These are phyloP conservation scores for Trichomycterus rosablanca DNA, from an alignment of 2,113 vertebrate species.

Conservation along the genomic window DNA sequence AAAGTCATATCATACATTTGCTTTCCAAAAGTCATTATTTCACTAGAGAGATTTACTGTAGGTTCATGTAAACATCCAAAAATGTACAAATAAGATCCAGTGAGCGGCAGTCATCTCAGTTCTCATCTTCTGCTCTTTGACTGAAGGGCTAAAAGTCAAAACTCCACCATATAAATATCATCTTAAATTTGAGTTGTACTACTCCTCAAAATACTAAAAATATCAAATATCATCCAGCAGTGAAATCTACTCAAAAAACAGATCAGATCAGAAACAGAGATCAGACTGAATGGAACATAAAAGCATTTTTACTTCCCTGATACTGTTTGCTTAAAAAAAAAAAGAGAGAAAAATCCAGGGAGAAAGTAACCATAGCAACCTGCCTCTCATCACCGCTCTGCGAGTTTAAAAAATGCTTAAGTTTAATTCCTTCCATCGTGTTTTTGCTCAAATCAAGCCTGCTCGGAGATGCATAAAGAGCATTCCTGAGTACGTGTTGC, in stretches of 20 bases:
- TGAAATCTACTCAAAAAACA: not conserved
- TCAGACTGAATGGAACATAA: slow-evolving; percentile 19
- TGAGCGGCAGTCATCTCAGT: too few relatives aligned
- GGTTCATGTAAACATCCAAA: too few relatives aligned
- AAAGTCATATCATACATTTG: too few relatives aligned
- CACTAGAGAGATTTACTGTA: too few relatives aligned
- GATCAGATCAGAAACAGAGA: not conserved
- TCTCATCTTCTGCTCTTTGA: too few relatives aligned
- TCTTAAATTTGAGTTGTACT: too few relatives aligned
- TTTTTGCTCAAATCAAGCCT: slow-evolving; percentile 6
- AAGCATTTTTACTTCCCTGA: slow-evolving; percentile 16
- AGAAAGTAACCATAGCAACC: slow-evolving; percentile 41
- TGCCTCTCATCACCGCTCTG: slow-evolving; percentile 14
- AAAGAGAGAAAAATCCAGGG: not conserved
- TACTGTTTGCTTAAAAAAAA: slow-evolving; percentile 25
- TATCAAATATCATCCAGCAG: too few relatives aligned
- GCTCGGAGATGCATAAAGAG: slow-evolving; percentile 32
- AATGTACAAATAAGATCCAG: too few relatives aligned
- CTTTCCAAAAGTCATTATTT: too few relatives aligned
- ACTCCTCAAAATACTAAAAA: too few relatives aligned
- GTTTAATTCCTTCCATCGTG: slow-evolving; percentile 13
- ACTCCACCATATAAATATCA: too few relatives aligned
- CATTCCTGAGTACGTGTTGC: slow-evolving; percentile 18
- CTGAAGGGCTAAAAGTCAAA: too few relatives aligned
- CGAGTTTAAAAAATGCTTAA: slow-evolving; percentile 35